Conservation (phyloP, 2,113 vertebrate species). For the Gymnorhina tibicen region DNA sequence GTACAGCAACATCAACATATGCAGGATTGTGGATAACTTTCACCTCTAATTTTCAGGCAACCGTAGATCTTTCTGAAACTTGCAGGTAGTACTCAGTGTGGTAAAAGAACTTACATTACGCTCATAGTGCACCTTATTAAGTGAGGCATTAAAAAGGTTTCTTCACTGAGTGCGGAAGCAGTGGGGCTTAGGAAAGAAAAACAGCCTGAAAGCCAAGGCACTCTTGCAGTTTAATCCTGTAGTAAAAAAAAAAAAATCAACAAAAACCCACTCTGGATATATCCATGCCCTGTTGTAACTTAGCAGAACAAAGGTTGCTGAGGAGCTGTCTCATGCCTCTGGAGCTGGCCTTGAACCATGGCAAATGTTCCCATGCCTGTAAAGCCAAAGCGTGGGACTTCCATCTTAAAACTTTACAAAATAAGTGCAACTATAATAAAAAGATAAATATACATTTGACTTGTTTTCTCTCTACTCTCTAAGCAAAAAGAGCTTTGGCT, state of each 20-base stretch:
- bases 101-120: not conserved
- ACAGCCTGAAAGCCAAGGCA: not conserved
- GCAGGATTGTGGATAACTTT: not conserved
- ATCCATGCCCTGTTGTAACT: not conserved
- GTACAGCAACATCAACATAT: fast-evolving
- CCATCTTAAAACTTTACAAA: not conserved
- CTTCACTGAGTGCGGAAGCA: not conserved
- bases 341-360: not conserved
- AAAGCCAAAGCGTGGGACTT: not conserved
- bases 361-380: not conserved
- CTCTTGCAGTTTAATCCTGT: not conserved
- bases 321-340: not conserved
- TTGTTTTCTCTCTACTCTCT: not conserved
- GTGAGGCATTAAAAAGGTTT: not conserved
- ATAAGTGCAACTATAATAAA: not conserved
- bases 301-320: not conserved
- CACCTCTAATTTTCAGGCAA: not conserved
- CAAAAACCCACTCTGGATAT: not conserved
- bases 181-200: not conserved
- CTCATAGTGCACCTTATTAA: not conserved
- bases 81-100: not conserved
- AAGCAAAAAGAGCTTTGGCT: not conserved
- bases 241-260: not conserved
- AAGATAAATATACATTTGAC: not conserved
- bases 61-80: not conserved